phyloP scores from a whole-genome alignment of 2,113 vertebrate species.

The Amblyornis subalaris region DNA sequence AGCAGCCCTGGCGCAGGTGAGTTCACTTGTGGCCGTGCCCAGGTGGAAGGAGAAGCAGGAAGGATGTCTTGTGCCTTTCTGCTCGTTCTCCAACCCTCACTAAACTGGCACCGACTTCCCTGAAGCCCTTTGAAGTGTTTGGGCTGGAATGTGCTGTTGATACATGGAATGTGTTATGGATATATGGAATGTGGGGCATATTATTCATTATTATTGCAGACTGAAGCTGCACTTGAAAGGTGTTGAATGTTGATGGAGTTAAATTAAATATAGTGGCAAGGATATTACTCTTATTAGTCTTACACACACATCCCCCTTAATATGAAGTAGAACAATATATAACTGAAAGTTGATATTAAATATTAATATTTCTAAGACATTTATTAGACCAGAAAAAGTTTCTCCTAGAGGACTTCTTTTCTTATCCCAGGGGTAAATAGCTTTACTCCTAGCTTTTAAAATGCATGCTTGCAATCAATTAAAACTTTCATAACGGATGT shows the following conservation, averaged over 20 bases:
- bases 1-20: not conserved
- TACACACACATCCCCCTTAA: rapidly evolving
- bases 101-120: not conserved
- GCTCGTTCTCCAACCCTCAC: not conserved
- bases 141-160: not conserved
- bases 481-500: not conserved
- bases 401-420: not conserved
- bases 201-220: not conserved
- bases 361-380: not conserved
- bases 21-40: not conserved
- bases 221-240: not conserved
- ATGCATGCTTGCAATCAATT: not conserved
- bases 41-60: not conserved
- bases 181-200: not conserved
- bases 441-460: not conserved
- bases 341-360: not conserved
- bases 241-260: not conserved
- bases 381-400: not conserved
- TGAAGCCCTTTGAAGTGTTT: not conserved
- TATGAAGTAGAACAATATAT: not conserved
- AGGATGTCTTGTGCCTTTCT: not conserved
- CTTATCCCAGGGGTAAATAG: not conserved
- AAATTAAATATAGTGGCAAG: not conserved
- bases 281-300: not conserved
- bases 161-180: not conserved